Evolutionary conservation across 2,797 vertebrate species (phyloP).

Genomic region (Gephyroberyx darwinii): DNA sequence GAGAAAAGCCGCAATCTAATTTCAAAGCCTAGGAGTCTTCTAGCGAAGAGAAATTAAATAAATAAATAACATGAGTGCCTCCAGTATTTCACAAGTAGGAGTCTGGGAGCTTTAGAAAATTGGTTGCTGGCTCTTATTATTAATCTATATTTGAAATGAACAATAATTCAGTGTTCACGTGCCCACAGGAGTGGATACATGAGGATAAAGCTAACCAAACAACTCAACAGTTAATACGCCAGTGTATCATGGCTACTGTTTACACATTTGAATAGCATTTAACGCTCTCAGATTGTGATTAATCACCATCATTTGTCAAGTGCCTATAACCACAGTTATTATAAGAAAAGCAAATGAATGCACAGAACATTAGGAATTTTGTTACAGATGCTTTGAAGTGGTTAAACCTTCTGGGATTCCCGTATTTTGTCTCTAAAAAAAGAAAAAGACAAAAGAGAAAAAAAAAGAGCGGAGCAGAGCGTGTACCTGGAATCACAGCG

Average conservation of each 20-base stretch:
- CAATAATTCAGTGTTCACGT: conserved; percentile 58
- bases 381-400: conserved; percentile 35
- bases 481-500: conserved; percentile 32
- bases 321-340: conserved; percentile 27
- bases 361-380: conserved; percentile 8
- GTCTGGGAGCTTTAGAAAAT: conserved; percentile 55
- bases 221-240: conserved; percentile 30
- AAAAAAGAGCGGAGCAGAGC: conserved; percentile 11
- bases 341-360: conserved; percentile 2
- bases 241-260: conserved; percentile 53
- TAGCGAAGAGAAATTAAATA: conserved; percentile 9
- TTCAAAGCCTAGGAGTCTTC: conserved; percentile 63
- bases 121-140: conserved; percentile 55
- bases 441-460: background rate
- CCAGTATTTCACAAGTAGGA: conserved; percentile 51
- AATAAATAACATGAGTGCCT: conserved; percentile 41
- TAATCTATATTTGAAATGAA: conserved; percentile 56
- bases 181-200: conserved; percentile 49
- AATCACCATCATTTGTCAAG: conserved; percentile 37
- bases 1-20: conserved; percentile 68
- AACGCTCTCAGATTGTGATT: conserved; percentile 28
- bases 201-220: conserved; percentile 57
- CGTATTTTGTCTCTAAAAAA: background rate
- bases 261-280: conserved; percentile 42
- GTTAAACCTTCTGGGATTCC: conserved; percentile 18